These are phyloP conservation scores for Hyposoter didymator DNA, from an alignment of 2,888 invertebrate species.

Conservation along the genomic window DNA sequence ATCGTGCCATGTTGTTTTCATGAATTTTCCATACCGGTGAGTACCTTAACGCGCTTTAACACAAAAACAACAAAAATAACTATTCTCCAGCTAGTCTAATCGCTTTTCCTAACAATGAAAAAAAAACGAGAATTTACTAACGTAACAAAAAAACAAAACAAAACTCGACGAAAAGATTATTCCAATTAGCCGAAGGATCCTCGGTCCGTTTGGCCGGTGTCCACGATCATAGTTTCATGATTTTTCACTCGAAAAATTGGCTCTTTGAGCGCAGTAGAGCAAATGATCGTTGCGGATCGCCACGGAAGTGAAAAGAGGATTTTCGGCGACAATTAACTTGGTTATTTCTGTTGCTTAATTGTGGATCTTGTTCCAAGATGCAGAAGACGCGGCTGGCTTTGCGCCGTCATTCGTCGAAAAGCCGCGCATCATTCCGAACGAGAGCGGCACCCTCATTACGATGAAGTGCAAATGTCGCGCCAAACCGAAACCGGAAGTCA, in stretches of 20 bases:
- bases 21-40: conserved; percentile 37
- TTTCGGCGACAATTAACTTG: conserved; percentile 2
- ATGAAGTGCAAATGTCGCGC: conserved; percentile 99
- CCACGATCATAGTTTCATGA: not conserved
- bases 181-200: not conserved
- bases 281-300: not conserved
- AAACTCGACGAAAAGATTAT: not conserved
- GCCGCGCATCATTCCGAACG: conserved; percentile 99
- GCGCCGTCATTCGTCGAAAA: conserved; percentile 99
- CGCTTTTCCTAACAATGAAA: conserved; percentile 54
- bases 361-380: conserved; percentile 88
- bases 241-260: not conserved
- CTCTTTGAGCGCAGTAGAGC: not conserved
- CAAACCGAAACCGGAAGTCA: conserved; percentile 96
- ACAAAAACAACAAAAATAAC: not conserved
- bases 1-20: conserved; percentile 4
- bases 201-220: not conserved
- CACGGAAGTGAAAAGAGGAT: conserved; percentile 32
- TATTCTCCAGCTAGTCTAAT: conserved; percentile 41
- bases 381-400: conserved; percentile 96
- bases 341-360: conserved; percentile 58
- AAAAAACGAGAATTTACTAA: conserved; percentile 34
- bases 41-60: conserved; percentile 45
- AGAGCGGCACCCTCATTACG: conserved; percentile 97
- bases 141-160: not conserved